phyloP scores from a whole-genome alignment of 2,888 invertebrate species.

The Tridacna crocea region DNA sequence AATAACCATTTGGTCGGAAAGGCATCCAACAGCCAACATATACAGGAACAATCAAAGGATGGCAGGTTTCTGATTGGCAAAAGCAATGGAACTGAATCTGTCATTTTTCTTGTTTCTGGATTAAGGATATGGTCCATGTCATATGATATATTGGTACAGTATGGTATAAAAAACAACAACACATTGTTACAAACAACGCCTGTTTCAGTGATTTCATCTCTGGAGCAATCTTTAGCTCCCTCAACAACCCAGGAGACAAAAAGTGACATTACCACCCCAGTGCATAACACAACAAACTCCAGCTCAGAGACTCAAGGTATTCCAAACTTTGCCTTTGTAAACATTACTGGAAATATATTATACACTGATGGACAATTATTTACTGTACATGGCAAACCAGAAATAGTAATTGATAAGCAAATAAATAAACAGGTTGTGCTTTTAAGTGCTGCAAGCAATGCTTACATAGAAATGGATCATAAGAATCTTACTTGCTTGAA shows the following conservation, averaged over 20 bases:
- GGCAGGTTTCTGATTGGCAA: background rate
- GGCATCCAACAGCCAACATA: background rate
- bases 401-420: slow-evolving; percentile 21
- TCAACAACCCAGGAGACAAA: too few relatives aligned
- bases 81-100: background rate
- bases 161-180: background rate
- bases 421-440: slow-evolving; percentile 25
- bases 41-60: background rate
- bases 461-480: slow-evolving; percentile 51
- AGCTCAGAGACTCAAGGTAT: slow-evolving; percentile 4
- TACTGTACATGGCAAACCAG: slow-evolving; percentile 42
- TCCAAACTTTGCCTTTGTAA: slow-evolving; percentile 45
- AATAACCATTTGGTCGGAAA: slow-evolving; percentile 1
- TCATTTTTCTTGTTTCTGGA: background rate
- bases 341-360: slow-evolving; percentile 33
- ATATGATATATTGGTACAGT: slow-evolving; percentile 5
- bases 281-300: too few relatives aligned
- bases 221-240: background rate
- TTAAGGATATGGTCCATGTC: slow-evolving; percentile 11
- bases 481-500: slow-evolving; percentile 40
- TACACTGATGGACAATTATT: slow-evolving; percentile 46
- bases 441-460: slow-evolving; percentile 40
- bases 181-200: background rate
- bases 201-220: background rate
- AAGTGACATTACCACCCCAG: too few relatives aligned